Base-by-base conservation (phyloP, 1,140 invertebrate species). In the Leptopilina boulardi region DNA sequence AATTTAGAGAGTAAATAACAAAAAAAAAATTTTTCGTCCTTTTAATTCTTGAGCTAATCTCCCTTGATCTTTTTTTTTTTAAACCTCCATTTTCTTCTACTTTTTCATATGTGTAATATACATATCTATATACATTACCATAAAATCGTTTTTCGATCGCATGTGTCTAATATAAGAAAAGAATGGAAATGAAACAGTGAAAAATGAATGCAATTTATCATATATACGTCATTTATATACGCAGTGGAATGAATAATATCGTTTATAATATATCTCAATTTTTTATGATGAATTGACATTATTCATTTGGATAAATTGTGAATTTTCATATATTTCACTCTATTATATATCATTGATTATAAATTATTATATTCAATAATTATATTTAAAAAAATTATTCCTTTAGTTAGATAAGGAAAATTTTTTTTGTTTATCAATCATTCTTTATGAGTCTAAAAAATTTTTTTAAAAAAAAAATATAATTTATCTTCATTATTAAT, bases 141-240 rank as follows among this genome's bases (percentile, higher is more conserved):
- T 66, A 66, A 66, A 66, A 66, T 66, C 26, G 59, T 66, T 66
- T 30, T 66, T 66, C 59, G 59, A 66, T 66, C 59, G 26, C 59
- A n/a, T n/a, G 59, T n/a, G 59, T 66, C 59, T 30, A 66, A 66
- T 66, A 34, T 66, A 66, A 66, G 59, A n/a, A 66, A 66, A 66
- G 59, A 66, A 66, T 66, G 59, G 59, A 34, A 66, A 66, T 66
- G 23, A 30, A 66, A 66, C 10, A 34, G 23, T 66, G 59, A 66
- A 66, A 66, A 66, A 66, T 30, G 13, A 30, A 30, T 30, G 26
- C 59, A 66, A 66, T 66, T 66, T 66, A 66, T 66, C 59, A 66
- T n/a, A n/a, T n/a, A n/a, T 30, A 34, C 59, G 23, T 66, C 23
- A 4, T 30, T 30, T 13, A n/a, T 30, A 15, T n/a, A n/a, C n/a